Conservation (phyloP, 2,888 invertebrate species). For the Selenia dentaria region DNA sequence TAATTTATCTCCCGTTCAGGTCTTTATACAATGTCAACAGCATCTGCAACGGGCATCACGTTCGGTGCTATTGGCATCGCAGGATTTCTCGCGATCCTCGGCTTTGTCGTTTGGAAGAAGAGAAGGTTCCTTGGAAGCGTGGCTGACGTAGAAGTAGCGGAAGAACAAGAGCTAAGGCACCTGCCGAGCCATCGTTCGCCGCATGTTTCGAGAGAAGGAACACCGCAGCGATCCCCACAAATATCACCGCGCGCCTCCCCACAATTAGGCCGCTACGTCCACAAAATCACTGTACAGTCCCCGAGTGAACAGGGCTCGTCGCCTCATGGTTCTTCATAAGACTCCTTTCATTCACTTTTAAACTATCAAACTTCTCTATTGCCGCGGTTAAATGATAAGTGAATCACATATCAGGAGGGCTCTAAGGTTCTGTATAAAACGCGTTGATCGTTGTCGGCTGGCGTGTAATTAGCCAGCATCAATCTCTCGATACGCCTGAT, state of each 20-base stretch:
- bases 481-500: too few species aligned
- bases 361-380: too few species aligned
- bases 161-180: conserved; percentile 51
- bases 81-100: conserved; percentile 48
- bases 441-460: too few species aligned
- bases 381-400: too few species aligned
- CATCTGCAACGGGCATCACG: conserved; percentile 67
- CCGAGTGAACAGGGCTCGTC: conserved; percentile 55
- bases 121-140: conserved; percentile 51
- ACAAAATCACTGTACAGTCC: conserved; percentile 52
- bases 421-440: too few species aligned
- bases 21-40: conserved; percentile 67
- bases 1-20: conserved; percentile 44
- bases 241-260: not conserved
- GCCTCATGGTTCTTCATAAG: conserved; percentile 1
- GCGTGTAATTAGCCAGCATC: too few species aligned
- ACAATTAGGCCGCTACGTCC: conserved; percentile 31
- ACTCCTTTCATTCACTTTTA: too few species aligned
- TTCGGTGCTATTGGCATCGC: conserved; percentile 57
- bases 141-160: conserved; percentile 30
- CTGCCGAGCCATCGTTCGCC: conserved; percentile 33
- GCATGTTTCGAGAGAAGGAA: not conserved
- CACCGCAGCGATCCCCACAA: not conserved
- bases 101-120: conserved; percentile 63
- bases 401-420: too few species aligned